Evolutionary conservation across 1,140 invertebrate species (phyloP), one percentile per base, ranked within the genome.

Genomic region (Habropoda laboriosa): DNA sequence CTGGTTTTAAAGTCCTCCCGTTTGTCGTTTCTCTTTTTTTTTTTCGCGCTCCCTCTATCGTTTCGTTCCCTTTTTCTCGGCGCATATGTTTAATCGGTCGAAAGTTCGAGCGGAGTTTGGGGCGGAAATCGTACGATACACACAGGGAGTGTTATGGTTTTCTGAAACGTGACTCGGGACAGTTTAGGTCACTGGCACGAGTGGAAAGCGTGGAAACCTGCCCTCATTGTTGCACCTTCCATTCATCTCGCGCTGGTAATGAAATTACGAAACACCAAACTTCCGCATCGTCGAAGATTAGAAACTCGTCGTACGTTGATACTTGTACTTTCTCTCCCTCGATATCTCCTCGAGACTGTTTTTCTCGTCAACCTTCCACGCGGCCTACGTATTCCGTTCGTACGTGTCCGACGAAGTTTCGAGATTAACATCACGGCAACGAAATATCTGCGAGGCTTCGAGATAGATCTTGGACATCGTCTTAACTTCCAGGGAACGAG

Each of bases 221-320:
- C n/a, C 7, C 16, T 24, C 7, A 42, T 63, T 63, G 4, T 42
- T 18, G 13, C 38, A 18, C 35, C 13, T 35, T 16, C 2, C 64
- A 49, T 67, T 67, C 38, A 67, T 67, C 64, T 51, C 47, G 47
- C 21, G 7, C n/a, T 49, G 64, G 12, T 38, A 24, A n/a, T 35
- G 32, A 67, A 67, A 67, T 67, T 67, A 24, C 47, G 32, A 51
- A 68, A 68, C 32, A 53, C 18, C 27, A 4, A 70, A 70, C 8
- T 70, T 55, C 10, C 32, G 7, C 7, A 30, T 7, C 3, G 18
- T 7, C 42, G 16, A 1, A 21, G 40, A 47, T 66, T 47, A 47
- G 42, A 47, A 66, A 32, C 30, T 66, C 21, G 18, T 47, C 18
- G 42, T 13, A 32, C 42, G 27, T n/a, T n/a, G n/a, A n/a, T 30